Base-by-base conservation (phyloP, 2,113 vertebrate genomes). In the Hoplias malabaricus region DNA sequence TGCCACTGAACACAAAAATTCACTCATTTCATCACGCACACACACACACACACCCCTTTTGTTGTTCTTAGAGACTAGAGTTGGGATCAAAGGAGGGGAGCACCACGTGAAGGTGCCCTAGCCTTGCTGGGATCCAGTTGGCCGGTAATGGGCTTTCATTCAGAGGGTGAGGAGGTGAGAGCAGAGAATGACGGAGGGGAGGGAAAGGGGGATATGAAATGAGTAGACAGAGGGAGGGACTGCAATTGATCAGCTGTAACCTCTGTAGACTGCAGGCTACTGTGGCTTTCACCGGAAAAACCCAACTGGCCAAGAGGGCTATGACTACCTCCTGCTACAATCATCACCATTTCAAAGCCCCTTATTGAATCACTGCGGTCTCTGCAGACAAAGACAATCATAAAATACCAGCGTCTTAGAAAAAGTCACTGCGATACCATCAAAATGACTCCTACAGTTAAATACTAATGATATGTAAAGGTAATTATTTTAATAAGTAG, bases 201-300 rank as follows among this genome's bases (percentile, higher is more conserved):
- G 63, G 36, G 73, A 59, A 67, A 69, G 74, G 63, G 71, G 75
- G 34, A 70, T 69, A 66, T 62, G 46, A 46, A 67, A 82, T 62
- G 14, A 83, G 43, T 42, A 69, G 46, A 73, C 69, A 5, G 46
- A 42, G n/a, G 34, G 6, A 74, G 43, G 72, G 66, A 76, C 67
- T 62, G 84, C 42, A 80, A 86, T 81, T 80, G 87, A 89, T 88
- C 80, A 61, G 16, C 70, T 84, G 82, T 84, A 82, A 63, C 65
- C 61, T 69, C 54, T 9, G 72, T 84, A 83, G 81, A 83, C 70
- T 70, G 63, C 31, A 73, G 68, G 36, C 12, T 25, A 74, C 11
- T 10, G 36, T 57, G 25, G 36, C 25, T 77, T 73, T 69, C 53
- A 61, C 42, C 23, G 50, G 42, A 71, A 54, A 48, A 50, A 63